These are phyloP conservation scores for Nyctereutes procyonoides DNA, from an alignment of 2,113 vertebrate genomes.

Conservation along the genomic window DNA sequence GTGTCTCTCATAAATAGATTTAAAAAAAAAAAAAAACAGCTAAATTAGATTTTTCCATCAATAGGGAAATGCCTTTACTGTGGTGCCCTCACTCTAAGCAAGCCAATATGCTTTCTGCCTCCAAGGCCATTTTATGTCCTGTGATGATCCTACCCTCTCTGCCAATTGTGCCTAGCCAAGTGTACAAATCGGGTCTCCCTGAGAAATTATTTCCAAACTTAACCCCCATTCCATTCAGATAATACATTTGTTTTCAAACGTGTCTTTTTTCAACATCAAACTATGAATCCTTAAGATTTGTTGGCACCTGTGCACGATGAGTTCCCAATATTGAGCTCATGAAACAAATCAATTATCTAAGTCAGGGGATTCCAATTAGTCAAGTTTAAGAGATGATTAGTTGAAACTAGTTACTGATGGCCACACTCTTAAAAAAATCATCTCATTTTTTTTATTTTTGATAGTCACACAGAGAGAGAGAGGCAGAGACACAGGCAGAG, in stretches of 20 bases:
- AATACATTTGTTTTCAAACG: slow-evolving; percentile 16
- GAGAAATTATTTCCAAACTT: background rate
- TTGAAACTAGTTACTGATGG: background rate
- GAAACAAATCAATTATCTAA: background rate
- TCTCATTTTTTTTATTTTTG: background rate
- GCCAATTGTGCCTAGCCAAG: background rate
- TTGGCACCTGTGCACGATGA: background rate
- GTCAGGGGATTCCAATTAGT: background rate
- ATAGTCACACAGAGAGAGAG: too few relatives aligned
- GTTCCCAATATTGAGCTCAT: background rate
- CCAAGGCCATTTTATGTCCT: background rate
- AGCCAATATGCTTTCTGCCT: background rate
- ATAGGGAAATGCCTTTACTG: background rate
- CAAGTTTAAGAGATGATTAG: background rate
- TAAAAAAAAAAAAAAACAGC: too few relatives aligned
- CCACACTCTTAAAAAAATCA: background rate
- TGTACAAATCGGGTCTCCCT: background rate
- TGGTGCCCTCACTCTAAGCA: background rate
- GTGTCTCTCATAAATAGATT: too few relatives aligned
- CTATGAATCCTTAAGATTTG: background rate
- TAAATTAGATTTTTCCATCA: background rate
- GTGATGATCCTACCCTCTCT: background rate
- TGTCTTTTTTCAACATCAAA: slow-evolving; percentile 1
- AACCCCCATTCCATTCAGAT: background rate
- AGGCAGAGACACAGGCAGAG: too few relatives aligned